These are phyloP conservation scores for Trissolcus brochymenae DNA, from an alignment of 2,888 invertebrate species.

Conservation along the genomic window DNA sequence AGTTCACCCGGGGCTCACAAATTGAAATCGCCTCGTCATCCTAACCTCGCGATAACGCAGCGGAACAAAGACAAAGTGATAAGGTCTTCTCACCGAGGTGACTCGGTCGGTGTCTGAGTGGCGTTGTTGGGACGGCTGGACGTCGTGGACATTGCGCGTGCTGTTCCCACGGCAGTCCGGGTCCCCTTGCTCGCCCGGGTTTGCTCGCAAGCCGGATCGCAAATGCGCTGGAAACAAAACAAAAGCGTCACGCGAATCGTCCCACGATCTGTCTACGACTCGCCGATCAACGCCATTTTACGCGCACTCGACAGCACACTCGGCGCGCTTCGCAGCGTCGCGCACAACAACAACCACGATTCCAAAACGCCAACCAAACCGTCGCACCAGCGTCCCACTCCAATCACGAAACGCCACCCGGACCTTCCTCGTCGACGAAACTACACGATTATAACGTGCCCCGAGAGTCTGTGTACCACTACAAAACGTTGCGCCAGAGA, in stretches of 20 bases:
- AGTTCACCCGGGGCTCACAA: neutral
- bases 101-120: constrained; percentile 32
- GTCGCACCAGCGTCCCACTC: constrained; percentile 4
- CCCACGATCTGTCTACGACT: constrained; percentile 54
- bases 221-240: neutral
- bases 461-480: constrained; percentile 8
- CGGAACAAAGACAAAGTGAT: neutral
- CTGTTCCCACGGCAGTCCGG: constrained; percentile 54
- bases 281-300: constrained; percentile 74
- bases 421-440: neutral
- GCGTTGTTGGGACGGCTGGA: constrained; percentile 28
- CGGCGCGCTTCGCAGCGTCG: constrained; percentile 11
- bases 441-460: neutral
- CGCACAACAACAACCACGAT: neutral
- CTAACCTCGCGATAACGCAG: constrained; percentile 4
- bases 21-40: constrained; percentile 4
- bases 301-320: constrained; percentile 18
- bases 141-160: constrained; percentile 67
- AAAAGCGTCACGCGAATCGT: constrained; percentile 9
- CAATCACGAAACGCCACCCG: neutral
- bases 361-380: neutral
- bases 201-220: constrained; percentile 14
- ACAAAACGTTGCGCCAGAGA: constrained; percentile 25
- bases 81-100: constrained; percentile 51
- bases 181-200: constrained; percentile 15